Evolutionary conservation across 2,113 vertebrate species (phyloP), one percentile per base, ranked within the genome.

Genomic region (Poeciliopsis occidentalis): DNA sequence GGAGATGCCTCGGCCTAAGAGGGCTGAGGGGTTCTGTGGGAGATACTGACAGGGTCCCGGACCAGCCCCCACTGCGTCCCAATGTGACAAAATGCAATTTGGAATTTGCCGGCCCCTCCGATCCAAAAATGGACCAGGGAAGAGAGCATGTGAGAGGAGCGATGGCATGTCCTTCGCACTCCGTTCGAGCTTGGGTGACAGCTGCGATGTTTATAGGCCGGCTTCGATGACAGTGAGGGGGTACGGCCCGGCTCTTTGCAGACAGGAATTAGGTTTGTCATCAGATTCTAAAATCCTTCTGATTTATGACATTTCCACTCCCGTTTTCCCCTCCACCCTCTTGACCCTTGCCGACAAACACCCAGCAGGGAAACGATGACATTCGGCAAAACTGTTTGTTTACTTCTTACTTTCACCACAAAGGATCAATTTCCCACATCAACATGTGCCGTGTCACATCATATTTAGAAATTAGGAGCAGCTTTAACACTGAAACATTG

Each of bases 151-250:
- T 93, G 92, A 95, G 95, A 94, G 93, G 86, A 84, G 89, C 90
- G 91, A 93, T 95, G 95, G 94, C 92, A 96, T 95, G 95, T 95
- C 92, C 95, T 94, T 92, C 90, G 89, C 90, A 84, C 91, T 91
- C 91, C 92, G 2, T 30, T 79, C 93, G 72, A 89, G 92, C 75
- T 89, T 94, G 92, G 92, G 87, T 96, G 96, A 97, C 96, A 97
- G 95, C 95, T 97, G 95, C 95, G 90, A 96, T 96, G 97, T 97
- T 96, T 95, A 96, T 95, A 94, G 92, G 88, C 90, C 84, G 12
- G 92, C 92, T 96, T 96, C 91, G 90, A 95, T 96, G 95, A 97
- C 94, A 96, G 91, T 96, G 93, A 79, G 93, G 91, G 91, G 92
- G 85, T 62, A 15, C 24, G 32, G 81, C 84, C 92, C 92, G 91